Base-by-base conservation (phyloP, 2,113 vertebrate species). In the Leucosticte australis region DNA sequence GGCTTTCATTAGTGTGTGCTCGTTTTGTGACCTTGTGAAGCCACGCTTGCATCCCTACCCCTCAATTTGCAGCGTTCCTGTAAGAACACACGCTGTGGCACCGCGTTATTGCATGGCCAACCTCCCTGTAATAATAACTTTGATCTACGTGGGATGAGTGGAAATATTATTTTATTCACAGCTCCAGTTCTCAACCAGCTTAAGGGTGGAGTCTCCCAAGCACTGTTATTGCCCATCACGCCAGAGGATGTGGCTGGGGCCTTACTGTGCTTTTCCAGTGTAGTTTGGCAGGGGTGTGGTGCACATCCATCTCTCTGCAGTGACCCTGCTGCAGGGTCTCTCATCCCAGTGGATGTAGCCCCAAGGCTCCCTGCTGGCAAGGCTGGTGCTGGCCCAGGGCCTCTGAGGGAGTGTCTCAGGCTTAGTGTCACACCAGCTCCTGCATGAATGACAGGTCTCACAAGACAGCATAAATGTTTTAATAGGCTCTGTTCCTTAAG, bases 171-270 rank as follows among this genome's bases (percentile, higher is more conserved):
- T 94, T 94, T 94, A 89, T 89, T 89, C 53, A 75, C 37, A 59
- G 62, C 56, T 94, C 10, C 30, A 6, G 46, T 63, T 76, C 84
- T 90, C 37, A 69, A 46, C 83, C 73, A 79, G 50, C 37, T 53
- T 68, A 59, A 89, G 92, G 96, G 95, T 92, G 95, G 83, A 93
- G 95, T 79, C 73, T 94, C 53, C 83, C 50, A 55, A 93, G 77
- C 57, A 6, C 24, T 74, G 85, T 86, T 96, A 75, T 20, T 95
- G 88, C 90, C 94, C 39, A 24, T 87, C 73, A 24, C 0, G 1
- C 93, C 83, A 90, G 79, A 82, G 95, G 92, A 96, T 97, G 96
- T 96, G 95, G 94, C 83, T 64, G 79, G 80, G 65, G 49, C 69
- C 90, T 94, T 75, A 33, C 73, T 50, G 56, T 69, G 86, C 64